Percentiles rank a stretch among this genome's conserved stretches.
phyloP scores from a whole-genome alignment of 2,888 invertebrate genomes.

The Orchestes rusci region DNA sequence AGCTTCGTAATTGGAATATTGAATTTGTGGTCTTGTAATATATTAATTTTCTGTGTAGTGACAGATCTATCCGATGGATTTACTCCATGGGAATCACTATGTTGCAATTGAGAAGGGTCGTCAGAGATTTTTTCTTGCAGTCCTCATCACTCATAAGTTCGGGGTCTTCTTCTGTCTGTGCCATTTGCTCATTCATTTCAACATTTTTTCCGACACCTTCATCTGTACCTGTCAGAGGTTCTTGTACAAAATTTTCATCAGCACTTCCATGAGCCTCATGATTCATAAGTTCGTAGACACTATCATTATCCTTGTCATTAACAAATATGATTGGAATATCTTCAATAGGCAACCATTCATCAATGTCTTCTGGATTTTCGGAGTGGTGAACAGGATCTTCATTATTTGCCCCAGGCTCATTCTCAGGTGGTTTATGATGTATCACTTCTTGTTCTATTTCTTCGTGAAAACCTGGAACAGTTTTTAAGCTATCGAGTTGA shows the following conservation, averaged over 20 bases:
- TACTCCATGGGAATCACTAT: background rate
- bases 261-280: conserved; percentile 2
- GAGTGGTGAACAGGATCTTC: conserved; percentile 10
- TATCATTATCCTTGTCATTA: conserved; percentile 4
- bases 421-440: conserved; percentile 4
- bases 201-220: conserved; percentile 5
- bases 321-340: conserved; percentile 4
- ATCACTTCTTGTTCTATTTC: conserved; percentile 5
- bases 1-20: conserved; percentile 1
- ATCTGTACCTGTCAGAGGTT: conserved; percentile 7
- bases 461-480: conserved; percentile 6
- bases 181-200: conserved; percentile 3
- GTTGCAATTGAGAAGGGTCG: background rate
- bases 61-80: too few species aligned
- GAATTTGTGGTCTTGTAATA: background rate
- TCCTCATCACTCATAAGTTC: background rate
- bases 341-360: conserved; percentile 2
- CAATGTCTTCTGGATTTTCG: conserved; percentile 5
- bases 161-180: background rate
- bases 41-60: background rate
- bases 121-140: background rate
- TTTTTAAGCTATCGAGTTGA: conserved; percentile 8
- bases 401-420: conserved; percentile 4
- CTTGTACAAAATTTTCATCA: conserved; percentile 5
- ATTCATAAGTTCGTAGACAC: conserved; percentile 2